These are phyloP conservation scores for Prionace glauca DNA, from an alignment of 2,797 vertebrate genomes.

Conservation along the genomic window DNA sequence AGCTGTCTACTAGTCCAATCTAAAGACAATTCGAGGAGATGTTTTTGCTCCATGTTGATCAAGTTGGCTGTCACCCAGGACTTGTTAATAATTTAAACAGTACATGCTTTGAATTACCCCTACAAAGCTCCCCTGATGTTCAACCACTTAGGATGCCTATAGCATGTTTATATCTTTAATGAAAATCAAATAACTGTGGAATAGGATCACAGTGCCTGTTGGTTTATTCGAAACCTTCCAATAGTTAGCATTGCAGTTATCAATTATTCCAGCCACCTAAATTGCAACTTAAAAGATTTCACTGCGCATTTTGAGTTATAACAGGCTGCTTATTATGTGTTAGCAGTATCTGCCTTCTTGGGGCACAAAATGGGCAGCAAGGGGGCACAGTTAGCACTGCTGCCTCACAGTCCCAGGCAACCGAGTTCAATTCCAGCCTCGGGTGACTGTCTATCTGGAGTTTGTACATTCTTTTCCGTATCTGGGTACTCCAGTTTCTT, in stretches of 20 bases:
- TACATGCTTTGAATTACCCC: background rate
- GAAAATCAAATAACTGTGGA: background rate
- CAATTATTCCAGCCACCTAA: background rate
- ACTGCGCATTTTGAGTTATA: background rate
- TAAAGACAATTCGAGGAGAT: background rate
- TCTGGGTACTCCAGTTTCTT: no score
- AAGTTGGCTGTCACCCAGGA: background rate
- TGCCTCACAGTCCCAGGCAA: no score
- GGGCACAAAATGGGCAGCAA: background rate
- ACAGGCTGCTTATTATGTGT: no score
- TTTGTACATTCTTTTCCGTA: no score
- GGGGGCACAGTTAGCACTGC: no score
- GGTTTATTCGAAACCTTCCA: background rate
- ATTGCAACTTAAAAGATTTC: background rate
- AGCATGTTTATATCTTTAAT: background rate
- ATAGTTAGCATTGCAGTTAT: background rate
- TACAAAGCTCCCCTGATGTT: background rate
- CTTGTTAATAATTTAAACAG: background rate
- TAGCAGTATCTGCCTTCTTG: background rate
- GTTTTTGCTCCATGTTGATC: background rate
- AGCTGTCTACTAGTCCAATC: background rate
- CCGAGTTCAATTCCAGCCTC: no score
- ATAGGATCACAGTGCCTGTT: background rate
- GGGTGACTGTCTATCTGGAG: no score
- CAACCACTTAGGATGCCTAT: background rate